phyloP scores from a whole-genome alignment of 2,113 vertebrate species.

The Prolemur simus region DNA sequence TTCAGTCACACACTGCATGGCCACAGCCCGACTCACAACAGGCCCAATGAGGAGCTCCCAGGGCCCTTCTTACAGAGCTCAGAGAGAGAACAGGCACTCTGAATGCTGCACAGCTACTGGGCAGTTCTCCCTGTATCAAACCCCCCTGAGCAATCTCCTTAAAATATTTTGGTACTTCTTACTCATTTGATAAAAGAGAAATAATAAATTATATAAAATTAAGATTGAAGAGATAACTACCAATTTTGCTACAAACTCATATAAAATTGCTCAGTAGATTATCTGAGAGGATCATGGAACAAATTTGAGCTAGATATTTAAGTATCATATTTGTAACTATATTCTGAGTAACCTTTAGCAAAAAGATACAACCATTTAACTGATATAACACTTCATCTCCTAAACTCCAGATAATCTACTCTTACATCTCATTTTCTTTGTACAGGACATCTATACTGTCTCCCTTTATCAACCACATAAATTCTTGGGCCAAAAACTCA shows the following conservation, averaged over 20 bases:
- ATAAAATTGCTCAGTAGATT: background rate
- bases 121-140: background rate
- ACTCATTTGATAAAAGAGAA: background rate
- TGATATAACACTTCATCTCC: background rate
- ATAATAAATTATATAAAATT: constrained; percentile 24
- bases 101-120: background rate
- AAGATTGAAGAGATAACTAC: constrained; percentile 27
- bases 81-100: background rate
- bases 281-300: background rate
- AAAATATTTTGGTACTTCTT: background rate
- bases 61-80: fast-evolving
- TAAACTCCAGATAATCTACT: background rate
- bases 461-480: background rate
- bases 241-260: background rate
- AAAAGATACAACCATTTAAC: constrained; percentile 1
- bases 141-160: background rate
- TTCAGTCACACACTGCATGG: background rate
- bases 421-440: background rate
- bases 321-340: background rate
- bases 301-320: background rate
- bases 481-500: background rate
- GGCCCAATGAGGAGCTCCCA: background rate
- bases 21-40: background rate
- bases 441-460: background rate
- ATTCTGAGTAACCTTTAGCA: background rate